Evolutionary conservation across 2,797 vertebrate genomes (phyloP).

Genomic region (Acanthurus leucopareius): DNA sequence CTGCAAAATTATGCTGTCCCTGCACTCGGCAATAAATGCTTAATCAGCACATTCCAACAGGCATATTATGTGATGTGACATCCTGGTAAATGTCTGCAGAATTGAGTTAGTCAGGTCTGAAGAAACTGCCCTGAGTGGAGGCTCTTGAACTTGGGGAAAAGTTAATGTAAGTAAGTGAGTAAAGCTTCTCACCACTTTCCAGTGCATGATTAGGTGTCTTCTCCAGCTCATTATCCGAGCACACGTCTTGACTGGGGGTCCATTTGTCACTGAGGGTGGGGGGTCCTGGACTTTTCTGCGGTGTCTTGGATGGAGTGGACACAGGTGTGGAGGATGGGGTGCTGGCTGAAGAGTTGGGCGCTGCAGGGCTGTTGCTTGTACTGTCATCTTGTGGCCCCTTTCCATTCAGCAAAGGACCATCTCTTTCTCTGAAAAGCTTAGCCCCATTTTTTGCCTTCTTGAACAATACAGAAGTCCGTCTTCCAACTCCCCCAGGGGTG

Average conservation of each 20-base stretch:
- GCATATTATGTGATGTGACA: background rate
- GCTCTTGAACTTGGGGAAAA: background rate
- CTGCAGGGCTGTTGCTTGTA: constrained; percentile 22
- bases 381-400: constrained; percentile 76
- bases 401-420: constrained; percentile 86
- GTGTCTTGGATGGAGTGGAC: constrained; percentile 77
- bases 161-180: background rate
- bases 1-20: too few relatives aligned
- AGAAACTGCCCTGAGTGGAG: background rate
- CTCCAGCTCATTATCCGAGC: constrained; percentile 85
- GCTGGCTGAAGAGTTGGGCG: constrained; percentile 62
- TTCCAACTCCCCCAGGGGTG: constrained; percentile 87
- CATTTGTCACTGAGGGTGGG: constrained; percentile 78
- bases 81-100: background rate
- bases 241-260: constrained; percentile 76
- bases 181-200: constrained; percentile 85
- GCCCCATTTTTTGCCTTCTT: constrained; percentile 95
- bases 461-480: constrained; percentile 93
- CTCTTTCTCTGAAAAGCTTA: constrained; percentile 89
- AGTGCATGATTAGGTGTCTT: constrained; percentile 82
- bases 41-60: constrained; percentile 1
- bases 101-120: background rate
- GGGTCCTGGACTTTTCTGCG: constrained; percentile 76
- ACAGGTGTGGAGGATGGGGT: constrained; percentile 72
- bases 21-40: background rate